Base-by-base conservation (phyloP, 2,888 invertebrate genomes). In the Drosophila pseudotakahashii region DNA sequence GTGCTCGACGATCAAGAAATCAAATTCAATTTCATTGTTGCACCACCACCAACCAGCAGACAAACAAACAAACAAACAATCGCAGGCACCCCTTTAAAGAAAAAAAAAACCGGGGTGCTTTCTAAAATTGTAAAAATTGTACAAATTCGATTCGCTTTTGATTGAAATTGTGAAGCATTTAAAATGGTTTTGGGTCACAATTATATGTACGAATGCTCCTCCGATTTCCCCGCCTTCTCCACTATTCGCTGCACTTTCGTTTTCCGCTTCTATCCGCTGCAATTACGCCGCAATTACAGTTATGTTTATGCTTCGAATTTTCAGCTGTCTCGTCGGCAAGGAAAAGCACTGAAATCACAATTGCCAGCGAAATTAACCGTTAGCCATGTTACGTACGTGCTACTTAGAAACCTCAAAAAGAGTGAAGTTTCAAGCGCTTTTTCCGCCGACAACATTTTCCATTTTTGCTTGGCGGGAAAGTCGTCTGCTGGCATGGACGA, bases 271-370 rank as follows among this genome's bases (percentile, higher is more conserved):
- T 70, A 68, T 55, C 30, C 42, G 48, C 81, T 81, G 85, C 88
- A 88, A 85, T 82, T 82, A 82, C 66, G 64, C 67, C 62, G 83
- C 83, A 81, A 87, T 85, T 82, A 85, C 78, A 74, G 81, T 87
- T 79, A 87, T 81, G 81, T 71, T 86, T 83, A 63, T 63, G 77
- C 69, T 59, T 66, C 44, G 30, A 37, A 26, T 57, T 32, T 42
- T 69, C 45, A 23, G 60, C 53, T 55, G 36, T 59, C 72, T 44
- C 23, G 58, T 3, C 30, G 36, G 23, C 13, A 6, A 10, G 30
- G n/a, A 44, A 34, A 34, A 34, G 14, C 32, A 64, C 16, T 5
- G 6, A 16, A 48, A 14, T n/a, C 62, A 23, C 75, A 76, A 80
- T 58, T 60, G 60, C 52, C 41, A 68, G 64, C 53, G 37, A 85